phyloP scores from a whole-genome alignment of 2,113 vertebrate species.

The Macroglossus sobrinus region DNA sequence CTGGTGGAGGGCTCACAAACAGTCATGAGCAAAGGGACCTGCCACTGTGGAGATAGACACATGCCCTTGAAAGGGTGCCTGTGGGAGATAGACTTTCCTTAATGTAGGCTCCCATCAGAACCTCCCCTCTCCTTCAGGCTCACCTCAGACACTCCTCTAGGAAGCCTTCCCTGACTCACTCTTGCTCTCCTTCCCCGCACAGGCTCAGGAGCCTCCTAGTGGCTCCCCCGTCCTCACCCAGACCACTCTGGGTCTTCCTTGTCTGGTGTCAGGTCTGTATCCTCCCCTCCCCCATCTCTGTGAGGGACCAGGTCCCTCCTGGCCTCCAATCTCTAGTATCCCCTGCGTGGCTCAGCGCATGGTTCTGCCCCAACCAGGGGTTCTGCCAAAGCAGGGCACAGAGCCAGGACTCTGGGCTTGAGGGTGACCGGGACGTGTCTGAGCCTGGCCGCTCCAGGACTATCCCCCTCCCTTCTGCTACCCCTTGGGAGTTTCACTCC shows the following conservation, averaged over 20 bases:
- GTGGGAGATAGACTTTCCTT: background rate
- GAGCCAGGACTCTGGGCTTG: background rate
- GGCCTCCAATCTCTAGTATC: background rate
- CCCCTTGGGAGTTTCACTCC: background rate
- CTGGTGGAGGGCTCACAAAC: background rate
- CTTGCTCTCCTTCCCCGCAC: background rate
- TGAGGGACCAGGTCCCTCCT: background rate
- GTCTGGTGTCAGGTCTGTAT: background rate
- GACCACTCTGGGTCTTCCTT: background rate
- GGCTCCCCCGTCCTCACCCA: background rate
- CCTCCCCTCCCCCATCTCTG: background rate
- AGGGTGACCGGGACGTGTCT: background rate
- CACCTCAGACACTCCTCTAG: background rate
- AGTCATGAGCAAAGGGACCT: background rate
- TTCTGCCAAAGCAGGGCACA: fast-evolving
- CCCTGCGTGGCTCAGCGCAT: background rate
- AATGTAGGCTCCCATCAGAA: background rate
- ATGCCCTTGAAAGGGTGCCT: background rate
- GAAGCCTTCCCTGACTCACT: background rate
- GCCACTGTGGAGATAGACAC: no score
- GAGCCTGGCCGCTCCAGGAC: background rate
- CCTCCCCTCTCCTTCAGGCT: background rate
- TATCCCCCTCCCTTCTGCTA: no score
- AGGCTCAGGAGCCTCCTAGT: background rate
- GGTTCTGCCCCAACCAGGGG: background rate